Conservation (phyloP, 2,113 vertebrate species). For the Saguinus imperator region DNA sequence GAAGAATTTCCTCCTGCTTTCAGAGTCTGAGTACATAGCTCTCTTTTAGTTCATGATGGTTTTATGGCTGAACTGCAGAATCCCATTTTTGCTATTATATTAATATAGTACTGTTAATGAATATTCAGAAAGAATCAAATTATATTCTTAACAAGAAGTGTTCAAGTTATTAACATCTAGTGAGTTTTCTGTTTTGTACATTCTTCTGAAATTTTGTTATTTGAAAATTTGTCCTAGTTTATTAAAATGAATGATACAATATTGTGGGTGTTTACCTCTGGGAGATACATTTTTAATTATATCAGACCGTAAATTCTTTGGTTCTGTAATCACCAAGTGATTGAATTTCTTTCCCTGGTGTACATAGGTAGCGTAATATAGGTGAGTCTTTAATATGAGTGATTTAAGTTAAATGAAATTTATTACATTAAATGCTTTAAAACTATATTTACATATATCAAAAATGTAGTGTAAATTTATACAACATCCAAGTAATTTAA, state of each 20-base stretch:
- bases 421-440: constrained; percentile 30
- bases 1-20: background rate
- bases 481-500: background rate
- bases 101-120: background rate
- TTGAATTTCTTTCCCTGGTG: constrained; percentile 28
- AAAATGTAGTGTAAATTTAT: background rate
- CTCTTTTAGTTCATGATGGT: background rate
- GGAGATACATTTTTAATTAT: constrained; percentile 12
- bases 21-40: background rate
- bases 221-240: background rate
- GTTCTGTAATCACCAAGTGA: constrained; percentile 9
- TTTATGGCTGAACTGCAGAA: background rate
- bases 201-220: constrained; percentile 33
- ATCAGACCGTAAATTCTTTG: background rate
- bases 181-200: constrained; percentile 1
- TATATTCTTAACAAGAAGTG: background rate
- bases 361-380: background rate
- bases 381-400: constrained; percentile 9
- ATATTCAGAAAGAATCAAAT: background rate
- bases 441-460: constrained; percentile 10
- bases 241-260: background rate
- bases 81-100: constrained; percentile 11
- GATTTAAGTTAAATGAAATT: constrained; percentile 43
- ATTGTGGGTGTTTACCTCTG: constrained; percentile 36
- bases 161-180: constrained; percentile 54